phyloP scores from a whole-genome alignment of 2,113 vertebrate genomes.

The Marmota monax region DNA sequence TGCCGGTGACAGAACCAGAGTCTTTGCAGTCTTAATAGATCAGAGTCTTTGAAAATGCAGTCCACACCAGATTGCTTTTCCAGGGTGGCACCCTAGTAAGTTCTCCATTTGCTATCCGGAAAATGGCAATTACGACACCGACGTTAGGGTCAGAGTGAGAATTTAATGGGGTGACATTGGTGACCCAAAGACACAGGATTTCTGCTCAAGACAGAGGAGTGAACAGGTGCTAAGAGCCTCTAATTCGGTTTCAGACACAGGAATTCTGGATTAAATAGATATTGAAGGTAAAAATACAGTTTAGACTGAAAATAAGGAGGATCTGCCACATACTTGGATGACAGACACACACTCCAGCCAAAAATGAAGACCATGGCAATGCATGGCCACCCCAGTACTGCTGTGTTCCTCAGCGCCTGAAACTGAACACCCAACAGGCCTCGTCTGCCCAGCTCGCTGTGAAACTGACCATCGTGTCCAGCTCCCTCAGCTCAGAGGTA shows the following conservation, averaged over 20 bases:
- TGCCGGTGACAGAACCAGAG: fast-evolving
- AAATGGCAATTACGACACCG: background rate
- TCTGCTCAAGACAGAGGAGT: background rate
- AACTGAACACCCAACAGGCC: fast-evolving
- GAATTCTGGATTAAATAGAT: background rate
- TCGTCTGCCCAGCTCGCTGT: fast-evolving
- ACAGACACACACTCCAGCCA: background rate
- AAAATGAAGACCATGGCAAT: background rate
- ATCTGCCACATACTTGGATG: background rate
- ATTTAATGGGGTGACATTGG: background rate
- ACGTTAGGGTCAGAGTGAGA: too few relatives aligned
- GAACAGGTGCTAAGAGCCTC: too few relatives aligned
- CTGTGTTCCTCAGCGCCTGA: fast-evolving
- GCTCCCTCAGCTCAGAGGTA: background rate
- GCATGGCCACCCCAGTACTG: background rate
- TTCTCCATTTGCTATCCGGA: background rate
- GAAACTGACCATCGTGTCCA: fast-evolving
- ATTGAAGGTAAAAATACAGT: background rate
- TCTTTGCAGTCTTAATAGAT: fast-evolving
- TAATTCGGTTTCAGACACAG: background rate
- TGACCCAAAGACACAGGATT: background rate
- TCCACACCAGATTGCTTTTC: background rate
- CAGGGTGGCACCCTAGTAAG: background rate
- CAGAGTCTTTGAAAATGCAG: background rate
- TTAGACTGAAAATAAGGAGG: background rate